phyloP scores from a whole-genome alignment of 2,797 vertebrate species.

The Hipposideros larvatus region DNA sequence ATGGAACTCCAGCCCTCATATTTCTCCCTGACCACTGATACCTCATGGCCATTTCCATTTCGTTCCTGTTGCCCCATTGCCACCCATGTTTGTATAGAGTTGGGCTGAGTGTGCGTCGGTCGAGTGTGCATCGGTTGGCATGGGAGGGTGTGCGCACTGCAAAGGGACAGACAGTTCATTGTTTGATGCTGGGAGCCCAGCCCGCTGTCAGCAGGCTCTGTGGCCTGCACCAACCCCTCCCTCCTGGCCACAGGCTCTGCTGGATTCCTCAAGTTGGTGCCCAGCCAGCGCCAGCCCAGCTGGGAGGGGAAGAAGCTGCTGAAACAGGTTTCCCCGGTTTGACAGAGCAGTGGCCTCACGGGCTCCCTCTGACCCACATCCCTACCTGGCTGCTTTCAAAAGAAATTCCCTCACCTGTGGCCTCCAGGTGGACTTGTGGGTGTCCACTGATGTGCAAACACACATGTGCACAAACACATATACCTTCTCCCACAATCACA shows the following conservation, averaged over 20 bases:
- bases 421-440: background rate
- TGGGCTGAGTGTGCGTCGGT: constrained; percentile 11
- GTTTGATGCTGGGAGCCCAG: constrained; percentile 76
- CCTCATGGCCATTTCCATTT: constrained; percentile 43
- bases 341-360: constrained; percentile 58
- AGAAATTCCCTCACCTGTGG: constrained; percentile 40
- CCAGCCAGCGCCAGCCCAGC: constrained; percentile 70
- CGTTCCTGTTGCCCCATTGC: constrained; percentile 43
- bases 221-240: constrained; percentile 81
- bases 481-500: background rate
- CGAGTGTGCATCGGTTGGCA: constrained; percentile 4
- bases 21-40: background rate
- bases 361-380: constrained; percentile 75
- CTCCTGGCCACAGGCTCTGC: constrained; percentile 71
- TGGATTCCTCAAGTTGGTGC: constrained; percentile 77
- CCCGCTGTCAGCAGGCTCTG: constrained; percentile 75
- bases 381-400: constrained; percentile 60
- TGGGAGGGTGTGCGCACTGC: constrained; percentile 81
- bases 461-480: background rate
- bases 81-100: constrained; percentile 73
- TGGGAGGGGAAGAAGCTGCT: constrained; percentile 68
- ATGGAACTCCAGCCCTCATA: background rate
- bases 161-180: constrained; percentile 77
- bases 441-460: background rate
- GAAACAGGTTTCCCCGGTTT: constrained; percentile 84